Evolutionary conservation across 92 coral and sea anemone genomes (phyloP), one percentile per base, ranked within the genome.

Genomic region (Epizoanthus illoricatus): DNA sequence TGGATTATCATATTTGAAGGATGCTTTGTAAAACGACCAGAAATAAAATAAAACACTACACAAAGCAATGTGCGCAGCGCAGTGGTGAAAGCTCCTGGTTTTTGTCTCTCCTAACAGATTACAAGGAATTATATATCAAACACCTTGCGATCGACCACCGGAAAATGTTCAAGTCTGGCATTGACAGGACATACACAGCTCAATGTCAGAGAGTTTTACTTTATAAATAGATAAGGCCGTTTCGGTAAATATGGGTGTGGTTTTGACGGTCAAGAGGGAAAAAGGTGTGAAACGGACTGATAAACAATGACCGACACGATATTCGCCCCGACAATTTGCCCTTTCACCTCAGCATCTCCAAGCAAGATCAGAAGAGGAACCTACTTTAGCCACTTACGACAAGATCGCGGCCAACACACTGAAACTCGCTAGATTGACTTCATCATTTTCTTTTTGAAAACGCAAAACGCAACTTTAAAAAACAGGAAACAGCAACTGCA

Each of bases 21-120:
- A 47, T 10, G 54, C 54, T 47, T 47, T 47, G 9, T 47, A 47
- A 47, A 47, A 47, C 54, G 54, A 4, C 11, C 12, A 49, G 56
- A 10, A 49, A 49, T 49, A 49, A 13, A 49, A 49, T 49, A 9
- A 13, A 49, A 49, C 56, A 13, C 11, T 28, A 8, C 21, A 10
- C 40, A 21, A 23, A 28, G n/a, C 5, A 65, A 10, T 28, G 8
- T 58, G 21, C 40, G 15, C 33, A 28, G 19, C 7, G 64, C 65
- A 28, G 79, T 5, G 62, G 4, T 57, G 56, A 4, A 43, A 8
- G 60, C 7, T 5, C 69, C 54, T 78, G 82, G 56, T 13, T 62
- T 61, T 78, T 45, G 54, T 78, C 82, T 78, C 20, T 78, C 71
- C 61, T 15, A 18, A 45, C 60, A 20, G 82, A 78, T 78, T 78